A percentile compares a stretch with the other conserved stretches of the same genome.
Evolutionary conservation across 2,888 invertebrate species (phyloP).

Genomic region (Gryllus longicercus): DNA sequence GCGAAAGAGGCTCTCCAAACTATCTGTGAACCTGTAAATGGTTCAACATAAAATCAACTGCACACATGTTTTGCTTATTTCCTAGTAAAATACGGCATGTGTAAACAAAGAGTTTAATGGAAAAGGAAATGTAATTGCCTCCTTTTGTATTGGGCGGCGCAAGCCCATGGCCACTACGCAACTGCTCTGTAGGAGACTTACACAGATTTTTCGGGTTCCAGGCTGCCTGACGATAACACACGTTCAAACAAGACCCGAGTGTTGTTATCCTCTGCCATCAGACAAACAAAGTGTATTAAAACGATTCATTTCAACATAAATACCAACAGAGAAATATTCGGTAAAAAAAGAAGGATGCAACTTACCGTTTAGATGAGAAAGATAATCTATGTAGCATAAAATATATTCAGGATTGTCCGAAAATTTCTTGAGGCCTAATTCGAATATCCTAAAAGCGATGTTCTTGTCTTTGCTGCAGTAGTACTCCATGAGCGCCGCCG

Average conservation of each 20-base stretch:
- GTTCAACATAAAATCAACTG: no score
- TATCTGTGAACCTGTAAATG: no score
- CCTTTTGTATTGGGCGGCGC: no score
- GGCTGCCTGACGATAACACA: constrained; percentile 86
- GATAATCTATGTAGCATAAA: constrained; percentile 91
- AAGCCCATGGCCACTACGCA: no score
- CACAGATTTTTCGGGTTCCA: constrained; percentile 88
- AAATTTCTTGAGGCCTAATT: constrained; percentile 95
- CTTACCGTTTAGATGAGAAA: constrained; percentile 92
- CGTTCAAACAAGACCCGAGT: constrained; percentile 98
- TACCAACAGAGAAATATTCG: neutral
- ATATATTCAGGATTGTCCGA: constrained; percentile 93
- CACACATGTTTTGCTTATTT: no score
- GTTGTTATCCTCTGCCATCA: constrained; percentile 90
- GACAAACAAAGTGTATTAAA: constrained; percentile 21
- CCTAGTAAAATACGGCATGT: no score
- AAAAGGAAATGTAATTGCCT: no score
- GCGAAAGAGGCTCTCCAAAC: no score
- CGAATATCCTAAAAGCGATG: constrained; percentile 94
- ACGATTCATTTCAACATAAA: constrained; percentile 29
- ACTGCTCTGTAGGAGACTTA: constrained; percentile 48
- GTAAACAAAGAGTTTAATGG: no score
- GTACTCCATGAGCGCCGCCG: constrained; percentile 98
- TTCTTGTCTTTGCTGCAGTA: constrained; percentile 98
- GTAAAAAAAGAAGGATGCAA: constrained; percentile 27